These are phyloP conservation scores for Rattus norvegicus DNA, from an alignment of 2,113 vertebrate species.

Conservation along the genomic window DNA sequence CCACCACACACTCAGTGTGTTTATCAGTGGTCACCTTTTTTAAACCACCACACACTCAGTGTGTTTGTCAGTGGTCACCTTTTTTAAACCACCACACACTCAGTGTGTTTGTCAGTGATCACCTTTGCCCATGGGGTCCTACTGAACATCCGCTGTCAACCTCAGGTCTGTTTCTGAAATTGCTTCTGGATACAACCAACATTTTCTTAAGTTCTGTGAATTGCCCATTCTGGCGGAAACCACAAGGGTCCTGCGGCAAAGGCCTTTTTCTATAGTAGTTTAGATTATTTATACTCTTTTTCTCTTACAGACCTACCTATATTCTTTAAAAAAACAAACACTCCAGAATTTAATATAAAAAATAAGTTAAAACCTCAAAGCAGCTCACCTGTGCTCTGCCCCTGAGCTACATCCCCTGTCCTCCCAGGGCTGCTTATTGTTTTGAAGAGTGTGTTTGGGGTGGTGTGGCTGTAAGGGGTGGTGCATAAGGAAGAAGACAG, in stretches of 20 bases:
- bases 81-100: too few species aligned
- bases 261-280: not conserved
- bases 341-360: not conserved
- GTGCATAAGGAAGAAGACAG: fast-evolving
- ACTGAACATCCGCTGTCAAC: not conserved
- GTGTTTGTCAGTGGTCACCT: too few species aligned
- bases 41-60: too few species aligned
- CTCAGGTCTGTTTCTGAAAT: not conserved
- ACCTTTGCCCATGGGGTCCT: not conserved
- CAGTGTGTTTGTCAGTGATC: too few species aligned
- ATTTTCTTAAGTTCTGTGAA: not conserved
- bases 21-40: too few species aligned
- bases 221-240: not conserved
- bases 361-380: not conserved
- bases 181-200: not conserved
- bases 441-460: not conserved
- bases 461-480: not conserved
- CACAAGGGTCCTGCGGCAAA: not conserved
- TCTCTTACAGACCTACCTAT: not conserved
- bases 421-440: not conserved
- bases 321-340: not conserved
- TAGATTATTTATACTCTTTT: not conserved
- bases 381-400: not conserved
- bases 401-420: not conserved
- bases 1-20: not conserved